Percentiles rank a stretch among this genome's conserved stretches.
phyloP scores from a whole-genome alignment of 2,888 invertebrate species.

The Hypena proboscidalis region DNA sequence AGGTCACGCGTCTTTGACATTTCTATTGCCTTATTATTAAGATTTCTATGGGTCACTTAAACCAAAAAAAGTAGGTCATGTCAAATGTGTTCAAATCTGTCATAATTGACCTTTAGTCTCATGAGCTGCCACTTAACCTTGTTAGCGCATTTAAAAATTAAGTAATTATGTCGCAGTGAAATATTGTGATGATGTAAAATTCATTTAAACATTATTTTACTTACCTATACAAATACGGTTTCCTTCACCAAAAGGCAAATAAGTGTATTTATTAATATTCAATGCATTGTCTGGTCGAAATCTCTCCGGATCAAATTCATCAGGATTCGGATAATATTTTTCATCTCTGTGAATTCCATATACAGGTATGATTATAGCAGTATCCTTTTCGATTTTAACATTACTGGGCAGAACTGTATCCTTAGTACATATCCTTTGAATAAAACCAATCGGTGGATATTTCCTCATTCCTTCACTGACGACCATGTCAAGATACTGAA shows the following conservation, averaged over 20 bases:
- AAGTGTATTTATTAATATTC: conserved; percentile 60
- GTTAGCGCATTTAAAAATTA: no score
- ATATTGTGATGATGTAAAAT: no score
- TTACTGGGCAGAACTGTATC: conserved; percentile 55
- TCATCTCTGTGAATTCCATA: conserved; percentile 66
- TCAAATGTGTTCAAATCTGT: no score
- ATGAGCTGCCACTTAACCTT: no score
- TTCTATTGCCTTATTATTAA: no score
- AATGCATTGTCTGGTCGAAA: conserved; percentile 58
- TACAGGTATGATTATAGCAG: conserved; percentile 48
- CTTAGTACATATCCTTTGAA: conserved; percentile 58
- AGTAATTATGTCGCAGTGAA: no score
- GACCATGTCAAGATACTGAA: conserved; percentile 71
- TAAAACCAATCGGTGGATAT: conserved; percentile 60
- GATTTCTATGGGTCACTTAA: no score
- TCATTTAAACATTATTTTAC: no score
- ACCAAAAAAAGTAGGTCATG: no score
- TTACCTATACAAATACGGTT: conserved; percentile 80
- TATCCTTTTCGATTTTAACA: conserved; percentile 52
- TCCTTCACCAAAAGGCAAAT: conserved; percentile 80
- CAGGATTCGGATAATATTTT: conserved; percentile 65
- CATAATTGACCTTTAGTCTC: no score
- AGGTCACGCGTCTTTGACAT: no score
- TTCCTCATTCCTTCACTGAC: conserved; percentile 63
- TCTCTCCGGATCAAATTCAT: conserved; percentile 75